Percentiles rank a stretch among this genome's conserved stretches.
Conservation (phyloP, 2,888 invertebrate genomes). For the Drosophila kanekoi region DNA sequence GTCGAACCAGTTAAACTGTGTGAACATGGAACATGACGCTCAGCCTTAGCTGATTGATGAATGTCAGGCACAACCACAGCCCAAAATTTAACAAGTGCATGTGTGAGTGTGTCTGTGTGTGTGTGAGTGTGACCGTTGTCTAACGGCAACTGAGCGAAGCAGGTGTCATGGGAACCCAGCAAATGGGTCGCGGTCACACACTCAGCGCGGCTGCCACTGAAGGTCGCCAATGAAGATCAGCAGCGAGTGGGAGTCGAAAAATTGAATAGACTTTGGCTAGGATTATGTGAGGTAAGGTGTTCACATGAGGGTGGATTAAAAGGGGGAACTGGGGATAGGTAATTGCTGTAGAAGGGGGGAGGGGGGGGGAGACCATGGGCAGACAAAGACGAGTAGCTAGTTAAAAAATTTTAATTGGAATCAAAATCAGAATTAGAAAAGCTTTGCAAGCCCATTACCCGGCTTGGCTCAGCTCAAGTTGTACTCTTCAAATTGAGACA, state of each 20-base stretch:
- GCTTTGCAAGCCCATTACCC: no score
- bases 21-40: conserved; percentile 61
- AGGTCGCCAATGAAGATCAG: conserved; percentile 63
- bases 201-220: conserved; percentile 46
- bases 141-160: conserved; percentile 58
- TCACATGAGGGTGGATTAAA: no score
- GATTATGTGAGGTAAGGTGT: background rate
- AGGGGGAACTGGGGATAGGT: no score
- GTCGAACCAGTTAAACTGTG: conserved; percentile 56
- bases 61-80: conserved; percentile 62
- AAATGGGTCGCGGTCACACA: conserved; percentile 65
- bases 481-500: no score
- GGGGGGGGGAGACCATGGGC: no score
- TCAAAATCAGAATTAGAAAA: no score
- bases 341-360: no score
- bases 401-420: no score
- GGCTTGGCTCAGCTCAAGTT: no score
- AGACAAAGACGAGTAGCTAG: no score
- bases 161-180: conserved; percentile 75
- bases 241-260: conserved; percentile 45
- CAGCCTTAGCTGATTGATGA: conserved; percentile 68
- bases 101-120: conserved; percentile 1
- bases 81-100: conserved; percentile 16
- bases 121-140: conserved; percentile 15
- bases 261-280: background rate